phyloP scores from a whole-genome alignment of 2,113 vertebrate genomes.

The Stigmatopora argus region DNA sequence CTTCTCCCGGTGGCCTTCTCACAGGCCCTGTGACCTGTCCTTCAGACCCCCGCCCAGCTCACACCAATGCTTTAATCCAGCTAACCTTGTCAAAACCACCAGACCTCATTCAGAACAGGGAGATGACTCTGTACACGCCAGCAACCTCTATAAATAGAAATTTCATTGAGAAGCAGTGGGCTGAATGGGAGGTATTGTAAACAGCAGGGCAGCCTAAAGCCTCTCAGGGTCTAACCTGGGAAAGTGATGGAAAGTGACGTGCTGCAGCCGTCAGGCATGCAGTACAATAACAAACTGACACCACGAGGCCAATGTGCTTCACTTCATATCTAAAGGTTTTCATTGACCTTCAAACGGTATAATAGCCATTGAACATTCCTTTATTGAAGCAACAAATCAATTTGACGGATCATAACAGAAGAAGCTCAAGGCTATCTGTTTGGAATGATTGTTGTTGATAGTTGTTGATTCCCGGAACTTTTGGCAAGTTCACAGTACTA shows the following conservation, averaged over 20 bases:
- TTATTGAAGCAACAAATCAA: conserved; percentile 33
- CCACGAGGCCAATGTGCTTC: conserved; percentile 31
- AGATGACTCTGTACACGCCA: conserved; percentile 65
- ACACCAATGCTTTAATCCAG: conserved; percentile 53
- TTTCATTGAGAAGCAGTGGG: conserved; percentile 69
- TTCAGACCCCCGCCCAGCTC: conserved; percentile 37
- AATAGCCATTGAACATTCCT: conserved; percentile 23
- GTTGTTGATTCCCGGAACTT: not conserved
- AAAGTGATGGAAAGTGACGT: conserved; percentile 65
- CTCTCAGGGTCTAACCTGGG: conserved; percentile 61
- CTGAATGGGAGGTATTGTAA: conserved; percentile 71
- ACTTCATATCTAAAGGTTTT: conserved; percentile 21
- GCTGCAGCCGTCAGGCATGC: conserved; percentile 46
- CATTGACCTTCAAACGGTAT: conserved; percentile 18
- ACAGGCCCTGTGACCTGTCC: conserved; percentile 56
- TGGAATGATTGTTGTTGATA: not conserved
- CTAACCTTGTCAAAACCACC: conserved; percentile 71
- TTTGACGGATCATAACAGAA: not conserved
- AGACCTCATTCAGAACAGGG: conserved; percentile 71
- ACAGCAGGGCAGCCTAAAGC: conserved; percentile 59
- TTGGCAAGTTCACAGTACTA: not conserved
- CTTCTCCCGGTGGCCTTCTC: conserved; percentile 46
- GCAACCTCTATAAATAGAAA: conserved; percentile 69
- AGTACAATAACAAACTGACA: conserved; percentile 51
- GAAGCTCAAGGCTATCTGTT: not conserved